A percentile compares a stretch with the other conserved stretches of the same genome.
phyloP scores from a whole-genome alignment of 92 coral and sea anemone genomes.

The Pocillopora meandrina region DNA sequence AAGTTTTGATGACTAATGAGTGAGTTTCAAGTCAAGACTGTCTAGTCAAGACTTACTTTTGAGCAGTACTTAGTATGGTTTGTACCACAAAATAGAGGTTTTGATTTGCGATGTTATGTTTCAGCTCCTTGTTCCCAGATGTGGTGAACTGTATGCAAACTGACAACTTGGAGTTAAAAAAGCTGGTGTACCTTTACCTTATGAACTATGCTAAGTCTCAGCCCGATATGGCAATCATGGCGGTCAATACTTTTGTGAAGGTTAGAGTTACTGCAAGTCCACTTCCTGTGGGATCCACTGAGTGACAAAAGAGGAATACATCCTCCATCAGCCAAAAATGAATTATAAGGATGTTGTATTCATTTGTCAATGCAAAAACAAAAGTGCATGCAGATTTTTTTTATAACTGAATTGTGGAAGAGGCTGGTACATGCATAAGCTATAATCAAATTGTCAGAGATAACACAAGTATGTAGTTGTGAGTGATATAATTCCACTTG shows the following conservation, averaged over 20 bases:
- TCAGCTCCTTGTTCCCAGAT: slow-evolving; percentile 95
- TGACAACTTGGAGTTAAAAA: slow-evolving; percentile 95
- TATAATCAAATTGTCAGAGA: too few relatives aligned
- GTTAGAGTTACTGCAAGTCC: slow-evolving; percentile 26
- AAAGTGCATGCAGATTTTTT: background rate
- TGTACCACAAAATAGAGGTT: too few relatives aligned
- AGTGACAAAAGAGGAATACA: too few relatives aligned
- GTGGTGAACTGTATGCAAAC: slow-evolving; percentile 99
- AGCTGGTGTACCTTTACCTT: slow-evolving; percentile 90
- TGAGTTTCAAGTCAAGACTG: too few relatives aligned
- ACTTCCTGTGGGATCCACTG: too few relatives aligned
- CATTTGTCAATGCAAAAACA: background rate
- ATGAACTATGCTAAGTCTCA: slow-evolving; percentile 99
- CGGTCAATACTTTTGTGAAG: slow-evolving; percentile 99
- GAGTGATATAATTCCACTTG: too few relatives aligned
- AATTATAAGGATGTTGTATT: background rate
- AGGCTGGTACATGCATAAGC: background rate
- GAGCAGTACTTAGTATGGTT: too few relatives aligned
- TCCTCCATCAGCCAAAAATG: too few relatives aligned
- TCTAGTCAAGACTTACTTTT: too few relatives aligned
- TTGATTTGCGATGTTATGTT: background rate
- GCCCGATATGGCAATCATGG: slow-evolving; percentile 99
- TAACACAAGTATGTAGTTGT: too few relatives aligned
- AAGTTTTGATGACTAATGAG: too few relatives aligned
- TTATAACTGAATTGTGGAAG: background rate